Base-by-base conservation (phyloP, 2,113 vertebrate genomes). In the Phylloscopus trochilus region DNA sequence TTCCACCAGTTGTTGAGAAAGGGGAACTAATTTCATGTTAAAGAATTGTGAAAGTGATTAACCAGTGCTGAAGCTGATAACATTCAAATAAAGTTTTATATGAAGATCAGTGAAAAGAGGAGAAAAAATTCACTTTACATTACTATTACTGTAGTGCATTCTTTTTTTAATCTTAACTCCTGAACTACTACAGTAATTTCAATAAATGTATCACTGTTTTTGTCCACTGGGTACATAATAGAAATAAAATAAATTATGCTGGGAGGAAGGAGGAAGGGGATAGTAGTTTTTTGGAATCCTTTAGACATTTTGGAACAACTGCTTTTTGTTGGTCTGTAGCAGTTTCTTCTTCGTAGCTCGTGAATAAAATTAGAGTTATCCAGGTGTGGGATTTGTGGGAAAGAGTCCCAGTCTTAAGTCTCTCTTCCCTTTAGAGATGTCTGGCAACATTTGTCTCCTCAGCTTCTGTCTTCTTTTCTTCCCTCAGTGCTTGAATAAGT, bases 11-110 rank as follows among this genome's bases (percentile, higher is more conserved):
- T 95, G 64, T 56, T 94, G 85, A 93, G 70, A 91, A 96, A 87
- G 70, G 44, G 80, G 55, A 62, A 84, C 83, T 92, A 80, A 97
- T 97, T 97, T 96, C 3, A 73, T 87, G 89, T 93, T 96, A 96
- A 97, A 97, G 95, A 97, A 97, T 52, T 94, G 92, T 92, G 73
- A 86, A 97, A 95, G 97, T 97, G 93, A 97, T 97, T 97, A 95
- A 92, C 66, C 0, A 64, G 79, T 95, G 86, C 91, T 95, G 93
- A 94, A 75, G 53, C 35, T 69, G 76, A n/a, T 94, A 95, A 51
- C n/a, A 64, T 91, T 96, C 93, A 97, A 95, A 76, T 75, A 47
- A 67, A 82, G 30, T 87, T 97, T 97, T 97, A 83, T 94, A 46
- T 69, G 92, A 86, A 90, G 87, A 95, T 96, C 73, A 76, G 81